These are phyloP conservation scores for Progne subis DNA, from an alignment of 2,113 vertebrate species.

Conservation along the genomic window DNA sequence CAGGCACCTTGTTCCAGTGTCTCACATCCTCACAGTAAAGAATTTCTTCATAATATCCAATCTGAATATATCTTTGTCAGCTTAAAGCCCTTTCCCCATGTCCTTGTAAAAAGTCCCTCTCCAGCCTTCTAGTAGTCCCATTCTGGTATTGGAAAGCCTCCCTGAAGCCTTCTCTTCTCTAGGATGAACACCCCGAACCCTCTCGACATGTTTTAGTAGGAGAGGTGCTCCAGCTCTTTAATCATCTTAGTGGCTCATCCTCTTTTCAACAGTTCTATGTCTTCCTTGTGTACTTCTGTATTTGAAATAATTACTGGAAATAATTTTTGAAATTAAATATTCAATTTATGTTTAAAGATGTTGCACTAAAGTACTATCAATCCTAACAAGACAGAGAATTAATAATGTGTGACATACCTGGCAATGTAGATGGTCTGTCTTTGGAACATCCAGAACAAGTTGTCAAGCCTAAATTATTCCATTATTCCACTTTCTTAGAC, in stretches of 20 bases:
- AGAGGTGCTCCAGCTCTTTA: not conserved
- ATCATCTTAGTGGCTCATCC: not conserved
- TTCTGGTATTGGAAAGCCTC: not conserved
- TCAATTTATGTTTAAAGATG: fast-evolving
- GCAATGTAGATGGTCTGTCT: not conserved
- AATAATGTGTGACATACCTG: not conserved
- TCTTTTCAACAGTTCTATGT: not conserved
- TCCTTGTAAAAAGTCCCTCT: not conserved
- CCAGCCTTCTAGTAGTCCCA: not conserved
- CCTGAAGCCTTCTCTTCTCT: not conserved
- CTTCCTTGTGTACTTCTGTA: not conserved
- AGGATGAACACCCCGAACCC: not conserved
- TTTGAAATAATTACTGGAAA: not conserved
- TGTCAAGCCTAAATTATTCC: not conserved
- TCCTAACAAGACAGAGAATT: not conserved
- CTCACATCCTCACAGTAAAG: not conserved
- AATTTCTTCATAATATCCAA: not conserved
- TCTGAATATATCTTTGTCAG: not conserved
- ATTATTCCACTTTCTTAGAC: not conserved
- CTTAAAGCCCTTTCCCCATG: not conserved
- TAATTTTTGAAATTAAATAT: not conserved
- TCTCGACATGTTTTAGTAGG: not conserved
- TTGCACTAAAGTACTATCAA: not conserved
- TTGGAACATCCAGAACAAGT: not conserved
- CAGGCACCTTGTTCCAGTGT: not conserved